Conservation (phyloP, 2,113 vertebrate genomes). For the Hippopotamus amphibius region DNA sequence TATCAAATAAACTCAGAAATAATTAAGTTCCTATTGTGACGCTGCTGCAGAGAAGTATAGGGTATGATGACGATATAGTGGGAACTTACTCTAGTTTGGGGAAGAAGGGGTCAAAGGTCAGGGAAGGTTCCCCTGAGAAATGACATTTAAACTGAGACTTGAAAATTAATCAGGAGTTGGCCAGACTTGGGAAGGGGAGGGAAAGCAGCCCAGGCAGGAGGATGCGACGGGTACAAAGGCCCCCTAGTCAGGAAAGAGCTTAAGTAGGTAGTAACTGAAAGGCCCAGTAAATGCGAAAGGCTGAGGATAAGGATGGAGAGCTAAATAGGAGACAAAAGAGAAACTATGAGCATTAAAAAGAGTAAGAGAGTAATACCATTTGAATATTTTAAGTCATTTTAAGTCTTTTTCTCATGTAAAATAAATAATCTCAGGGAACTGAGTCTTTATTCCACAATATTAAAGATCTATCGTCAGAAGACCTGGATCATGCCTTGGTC, state of each 20-base stretch:
- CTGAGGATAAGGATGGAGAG: neutral
- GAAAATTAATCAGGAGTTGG: neutral
- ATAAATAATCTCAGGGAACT: neutral
- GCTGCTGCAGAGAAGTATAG: neutral
- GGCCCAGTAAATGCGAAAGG: neutral
- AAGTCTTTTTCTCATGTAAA: conserved; percentile 23
- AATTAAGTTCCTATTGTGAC: neutral
- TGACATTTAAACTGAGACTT: neutral
- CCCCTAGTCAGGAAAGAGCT: neutral
- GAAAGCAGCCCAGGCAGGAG: neutral
- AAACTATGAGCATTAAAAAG: neutral
- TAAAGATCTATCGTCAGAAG: neutral
- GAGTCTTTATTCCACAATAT: neutral
- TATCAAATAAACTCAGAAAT: conserved; percentile 23
- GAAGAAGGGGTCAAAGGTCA: neutral
- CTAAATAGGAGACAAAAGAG: neutral
- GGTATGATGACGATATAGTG: neutral
- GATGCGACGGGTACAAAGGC: neutral
- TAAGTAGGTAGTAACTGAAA: neutral
- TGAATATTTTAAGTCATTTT: neutral
- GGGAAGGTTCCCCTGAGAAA: neutral
- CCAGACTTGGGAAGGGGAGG: neutral
- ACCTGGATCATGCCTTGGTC: neutral
- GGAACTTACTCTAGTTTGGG: neutral
- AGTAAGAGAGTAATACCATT: neutral